Conservation (phyloP, 2,888 invertebrate genomes). For the Tanytarsus gracilentus region DNA sequence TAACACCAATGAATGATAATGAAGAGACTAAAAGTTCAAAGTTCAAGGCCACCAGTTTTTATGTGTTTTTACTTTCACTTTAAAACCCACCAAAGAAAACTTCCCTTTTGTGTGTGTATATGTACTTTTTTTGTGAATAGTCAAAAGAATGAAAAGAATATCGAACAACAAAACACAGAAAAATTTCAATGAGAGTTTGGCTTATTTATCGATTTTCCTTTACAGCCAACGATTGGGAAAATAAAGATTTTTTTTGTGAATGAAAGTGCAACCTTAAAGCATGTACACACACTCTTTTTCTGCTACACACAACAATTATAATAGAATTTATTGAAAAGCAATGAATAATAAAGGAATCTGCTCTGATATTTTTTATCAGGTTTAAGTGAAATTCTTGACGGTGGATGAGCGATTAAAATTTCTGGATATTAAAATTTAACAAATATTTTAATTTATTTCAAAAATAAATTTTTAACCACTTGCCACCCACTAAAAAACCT, state of each 20-base stretch:
- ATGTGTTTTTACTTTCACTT: too few relatives aligned
- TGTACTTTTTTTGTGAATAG: slow-evolving; percentile 9
- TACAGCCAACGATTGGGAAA: not conserved
- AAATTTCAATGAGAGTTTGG: slow-evolving; percentile 17
- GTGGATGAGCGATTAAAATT: too few relatives aligned
- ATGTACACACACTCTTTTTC: not conserved
- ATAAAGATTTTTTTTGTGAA: not conserved
- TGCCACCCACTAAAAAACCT: too few relatives aligned
- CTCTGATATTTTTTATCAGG: too few relatives aligned
- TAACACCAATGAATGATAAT: not conserved
- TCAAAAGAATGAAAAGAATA: slow-evolving; percentile 10
- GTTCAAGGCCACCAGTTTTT: slow-evolving; percentile 7
- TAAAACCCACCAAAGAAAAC: slow-evolving; percentile 3
- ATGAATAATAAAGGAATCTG: slow-evolving; percentile 25
- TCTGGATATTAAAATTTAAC: too few relatives aligned
- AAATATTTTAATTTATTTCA: too few relatives aligned
- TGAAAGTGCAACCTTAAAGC: slow-evolving; percentile 19
- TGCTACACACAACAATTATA: slow-evolving; percentile 5
- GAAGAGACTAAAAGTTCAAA: slow-evolving; percentile 2
- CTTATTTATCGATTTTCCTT: slow-evolving; percentile 20
- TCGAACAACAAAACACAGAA: not conserved
- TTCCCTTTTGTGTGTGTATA: too few relatives aligned
- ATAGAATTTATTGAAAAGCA: slow-evolving; percentile 21
- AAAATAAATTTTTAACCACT: too few relatives aligned
- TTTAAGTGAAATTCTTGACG: too few relatives aligned